Percentiles rank a stretch among this genome's conserved stretches.
Evolutionary conservation across 2,888 invertebrate species (phyloP).

Genomic region (Agrochola lychnidis): DNA sequence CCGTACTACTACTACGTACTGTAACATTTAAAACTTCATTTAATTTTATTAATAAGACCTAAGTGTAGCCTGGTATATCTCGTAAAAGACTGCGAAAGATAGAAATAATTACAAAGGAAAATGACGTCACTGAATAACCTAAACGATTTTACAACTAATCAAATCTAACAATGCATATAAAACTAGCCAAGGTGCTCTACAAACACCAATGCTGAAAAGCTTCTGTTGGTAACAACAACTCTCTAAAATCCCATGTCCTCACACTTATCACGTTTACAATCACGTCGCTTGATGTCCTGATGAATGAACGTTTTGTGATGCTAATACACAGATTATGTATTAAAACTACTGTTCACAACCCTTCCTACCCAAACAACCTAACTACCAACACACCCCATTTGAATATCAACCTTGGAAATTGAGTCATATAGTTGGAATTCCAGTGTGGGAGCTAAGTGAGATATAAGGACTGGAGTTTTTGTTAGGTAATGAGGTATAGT

Average conservation of each 20-base stretch:
- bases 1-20: no score
- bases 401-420: conserved; percentile 29
- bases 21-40: no score
- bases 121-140: no score
- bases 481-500: conserved; percentile 77
- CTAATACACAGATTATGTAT: conserved; percentile 85
- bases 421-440: conserved; percentile 20
- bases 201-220: no score
- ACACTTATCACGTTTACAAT: conserved; percentile 81
- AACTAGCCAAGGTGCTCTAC: no score
- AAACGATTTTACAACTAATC: no score
- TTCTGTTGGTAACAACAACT: conserved; percentile 69
- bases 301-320: conserved; percentile 90
- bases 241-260: conserved; percentile 67
- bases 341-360: conserved; percentile 77
- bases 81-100: no score
- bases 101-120: no score
- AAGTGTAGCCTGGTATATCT: no score
- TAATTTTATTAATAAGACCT: no score
- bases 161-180: no score
- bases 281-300: conserved; percentile 84
- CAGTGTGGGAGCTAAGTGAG: background rate
- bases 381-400: background rate
- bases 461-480: conserved; percentile 24
- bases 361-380: conserved; percentile 29